Evolutionary conservation across 2,888 invertebrate genomes (phyloP).

Genomic region (Athalia rosae): DNA sequence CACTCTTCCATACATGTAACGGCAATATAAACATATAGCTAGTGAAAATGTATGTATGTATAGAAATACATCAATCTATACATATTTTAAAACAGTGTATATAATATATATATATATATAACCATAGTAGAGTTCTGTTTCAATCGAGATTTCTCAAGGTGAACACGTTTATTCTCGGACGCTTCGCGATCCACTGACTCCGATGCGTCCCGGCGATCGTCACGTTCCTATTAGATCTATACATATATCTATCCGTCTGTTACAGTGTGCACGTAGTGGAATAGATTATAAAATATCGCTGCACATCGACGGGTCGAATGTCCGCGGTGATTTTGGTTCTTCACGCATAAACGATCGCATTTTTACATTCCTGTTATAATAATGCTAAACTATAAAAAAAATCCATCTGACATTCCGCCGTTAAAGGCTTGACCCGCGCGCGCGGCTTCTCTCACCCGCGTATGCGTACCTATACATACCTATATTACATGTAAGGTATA

Average conservation of each 20-base stretch:
- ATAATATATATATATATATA: no score
- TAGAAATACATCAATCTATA: constrained; percentile 2
- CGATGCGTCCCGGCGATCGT: constrained; percentile 9
- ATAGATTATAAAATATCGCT: no score
- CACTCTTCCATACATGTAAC: no score
- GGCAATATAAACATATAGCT: no score
- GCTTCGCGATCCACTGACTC: constrained; percentile 39
- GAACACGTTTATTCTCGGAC: constrained; percentile 40
- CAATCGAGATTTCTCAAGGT: constrained; percentile 37
- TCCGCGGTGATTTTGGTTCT: neutral
- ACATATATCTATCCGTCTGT: no score
- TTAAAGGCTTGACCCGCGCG: neutral
- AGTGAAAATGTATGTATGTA: neutral
- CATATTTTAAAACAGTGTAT: neutral
- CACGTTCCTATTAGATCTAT: no score
- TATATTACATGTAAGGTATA: neutral
- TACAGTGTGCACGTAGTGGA: no score
- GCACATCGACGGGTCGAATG: no score
- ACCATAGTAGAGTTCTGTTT: constrained; percentile 5
- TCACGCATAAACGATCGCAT: neutral
- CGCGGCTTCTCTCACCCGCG: neutral
- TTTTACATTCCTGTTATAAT: neutral
- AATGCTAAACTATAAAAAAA: neutral
- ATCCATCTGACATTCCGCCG: neutral
- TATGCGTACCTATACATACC: neutral